Evolutionary conservation across 1,140 invertebrate genomes (phyloP).

Genomic region (Euwallacea fornicatus): DNA sequence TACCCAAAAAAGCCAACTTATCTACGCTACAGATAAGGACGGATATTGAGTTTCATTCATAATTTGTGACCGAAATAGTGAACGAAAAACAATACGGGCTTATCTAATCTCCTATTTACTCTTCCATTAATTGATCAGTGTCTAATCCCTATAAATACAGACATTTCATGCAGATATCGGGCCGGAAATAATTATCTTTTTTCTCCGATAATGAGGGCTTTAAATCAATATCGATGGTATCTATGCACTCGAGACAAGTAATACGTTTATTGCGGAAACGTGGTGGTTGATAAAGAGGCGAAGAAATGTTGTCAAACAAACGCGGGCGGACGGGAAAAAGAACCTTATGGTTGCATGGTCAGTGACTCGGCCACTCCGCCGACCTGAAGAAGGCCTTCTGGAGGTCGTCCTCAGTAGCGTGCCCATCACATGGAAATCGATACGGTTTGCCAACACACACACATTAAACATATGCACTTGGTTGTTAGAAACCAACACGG

Average conservation of each 20-base stretch:
- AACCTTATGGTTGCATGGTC: constrained; percentile 28
- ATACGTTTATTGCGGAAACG: neutral
- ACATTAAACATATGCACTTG: constrained; percentile 4
- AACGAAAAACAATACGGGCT: constrained; percentile 14
- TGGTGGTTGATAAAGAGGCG: neutral
- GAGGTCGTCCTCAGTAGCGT: constrained; percentile 33
- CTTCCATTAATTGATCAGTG: constrained; percentile 22
- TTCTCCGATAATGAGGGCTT: constrained; percentile 4
- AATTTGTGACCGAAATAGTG: constrained; percentile 19
- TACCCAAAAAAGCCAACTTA: constrained; percentile 3
- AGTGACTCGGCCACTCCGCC: constrained; percentile 27
- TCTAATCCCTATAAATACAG: constrained; percentile 15
- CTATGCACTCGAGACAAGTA: neutral
- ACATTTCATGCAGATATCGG: constrained; percentile 15
- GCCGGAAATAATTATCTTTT: constrained; percentile 13
- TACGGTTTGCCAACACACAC: neutral
- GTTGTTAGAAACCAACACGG: neutral
- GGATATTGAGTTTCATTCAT: constrained; percentile 22
- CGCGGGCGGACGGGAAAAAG: constrained; percentile 1
- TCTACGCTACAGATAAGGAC: constrained; percentile 10
- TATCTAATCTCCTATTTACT: constrained; percentile 24
- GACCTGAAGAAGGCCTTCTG: constrained; percentile 34
- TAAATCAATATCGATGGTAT: neutral
- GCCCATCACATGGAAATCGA: constrained; percentile 1
- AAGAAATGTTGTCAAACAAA: constrained; percentile 12